phyloP scores from a whole-genome alignment of 2,113 vertebrate species.

The Anhinga anhinga region DNA sequence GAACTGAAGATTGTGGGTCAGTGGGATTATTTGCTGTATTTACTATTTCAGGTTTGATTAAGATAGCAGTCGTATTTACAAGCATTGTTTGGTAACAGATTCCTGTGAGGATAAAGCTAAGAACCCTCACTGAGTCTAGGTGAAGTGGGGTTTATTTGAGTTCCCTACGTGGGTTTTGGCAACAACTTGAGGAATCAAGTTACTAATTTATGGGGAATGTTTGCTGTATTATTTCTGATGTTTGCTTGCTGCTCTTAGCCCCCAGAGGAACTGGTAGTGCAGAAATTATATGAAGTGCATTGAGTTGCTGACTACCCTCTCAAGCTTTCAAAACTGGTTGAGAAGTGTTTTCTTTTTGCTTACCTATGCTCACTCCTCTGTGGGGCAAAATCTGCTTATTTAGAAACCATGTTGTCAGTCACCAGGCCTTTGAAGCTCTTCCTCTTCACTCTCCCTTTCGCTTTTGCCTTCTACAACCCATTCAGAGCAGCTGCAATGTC shows the following conservation, averaged over 20 bases:
- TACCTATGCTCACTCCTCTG: not conserved
- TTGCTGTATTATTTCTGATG: not conserved
- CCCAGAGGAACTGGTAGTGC: not conserved
- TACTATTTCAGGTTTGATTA: not conserved
- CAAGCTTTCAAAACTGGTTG: not conserved
- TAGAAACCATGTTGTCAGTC: not conserved
- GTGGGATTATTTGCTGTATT: conserved; percentile 57
- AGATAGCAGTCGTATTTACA: not conserved
- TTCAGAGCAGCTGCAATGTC: not conserved
- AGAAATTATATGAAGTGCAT: accelerated
- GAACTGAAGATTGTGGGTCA: conserved; percentile 93
- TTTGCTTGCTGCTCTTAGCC: not conserved
- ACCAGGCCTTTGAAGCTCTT: not conserved
- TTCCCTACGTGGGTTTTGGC: not conserved
- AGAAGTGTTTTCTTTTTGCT: not conserved
- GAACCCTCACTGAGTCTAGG: not conserved
- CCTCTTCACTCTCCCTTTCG: not conserved
- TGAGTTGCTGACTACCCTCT: not conserved
- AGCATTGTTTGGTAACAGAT: not conserved
- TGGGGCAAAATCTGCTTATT: not conserved
- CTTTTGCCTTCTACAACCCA: not conserved
- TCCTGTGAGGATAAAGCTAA: not conserved
- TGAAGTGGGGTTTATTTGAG: not conserved
- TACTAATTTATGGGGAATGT: not conserved
- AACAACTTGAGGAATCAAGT: not conserved